phyloP scores from a whole-genome alignment of 2,113 vertebrate species.

The Ammodytes marinus region DNA sequence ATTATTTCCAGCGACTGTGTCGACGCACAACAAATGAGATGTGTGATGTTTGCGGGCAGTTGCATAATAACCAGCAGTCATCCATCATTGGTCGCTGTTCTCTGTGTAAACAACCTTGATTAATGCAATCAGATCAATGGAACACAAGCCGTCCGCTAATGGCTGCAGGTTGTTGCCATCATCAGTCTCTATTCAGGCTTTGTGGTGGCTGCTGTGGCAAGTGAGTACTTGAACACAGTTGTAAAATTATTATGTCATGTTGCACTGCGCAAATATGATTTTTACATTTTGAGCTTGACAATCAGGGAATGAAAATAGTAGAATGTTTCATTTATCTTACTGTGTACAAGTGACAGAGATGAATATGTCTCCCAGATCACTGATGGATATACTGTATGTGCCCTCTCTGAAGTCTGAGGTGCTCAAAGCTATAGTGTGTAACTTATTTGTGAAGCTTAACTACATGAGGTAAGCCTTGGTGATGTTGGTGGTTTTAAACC shows the following conservation, averaged over 20 bases:
- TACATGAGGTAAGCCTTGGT: too few species aligned
- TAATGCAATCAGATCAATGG: conserved; percentile 73
- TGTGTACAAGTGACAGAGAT: conserved; percentile 1
- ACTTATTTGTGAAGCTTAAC: too few species aligned
- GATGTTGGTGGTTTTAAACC: too few species aligned
- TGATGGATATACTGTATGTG: conserved; percentile 2
- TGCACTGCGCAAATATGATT: not conserved
- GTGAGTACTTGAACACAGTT: conserved; percentile 23
- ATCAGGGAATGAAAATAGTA: conserved; percentile 17
- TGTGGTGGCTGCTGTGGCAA: conserved; percentile 1
- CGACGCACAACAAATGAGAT: conserved; percentile 42
- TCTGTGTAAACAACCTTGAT: conserved; percentile 71
- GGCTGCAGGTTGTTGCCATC: conserved; percentile 60
- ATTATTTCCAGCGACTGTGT: conserved; percentile 54
- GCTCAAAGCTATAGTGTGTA: not conserved
- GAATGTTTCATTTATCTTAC: conserved; percentile 8
- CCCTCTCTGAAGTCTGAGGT: not conserved
- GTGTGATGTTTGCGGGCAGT: conserved; percentile 59
- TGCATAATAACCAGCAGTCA: conserved; percentile 60
- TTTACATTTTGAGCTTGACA: conserved; percentile 12
- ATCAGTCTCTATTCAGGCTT: conserved; percentile 53
- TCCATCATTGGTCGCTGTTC: conserved; percentile 61
- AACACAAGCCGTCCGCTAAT: conserved; percentile 56
- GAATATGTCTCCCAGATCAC: conserved; percentile 1
- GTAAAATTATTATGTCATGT: conserved; percentile 46